Conservation (phyloP, 1,140 invertebrate species). For the Diploscapter pachys region DNA sequence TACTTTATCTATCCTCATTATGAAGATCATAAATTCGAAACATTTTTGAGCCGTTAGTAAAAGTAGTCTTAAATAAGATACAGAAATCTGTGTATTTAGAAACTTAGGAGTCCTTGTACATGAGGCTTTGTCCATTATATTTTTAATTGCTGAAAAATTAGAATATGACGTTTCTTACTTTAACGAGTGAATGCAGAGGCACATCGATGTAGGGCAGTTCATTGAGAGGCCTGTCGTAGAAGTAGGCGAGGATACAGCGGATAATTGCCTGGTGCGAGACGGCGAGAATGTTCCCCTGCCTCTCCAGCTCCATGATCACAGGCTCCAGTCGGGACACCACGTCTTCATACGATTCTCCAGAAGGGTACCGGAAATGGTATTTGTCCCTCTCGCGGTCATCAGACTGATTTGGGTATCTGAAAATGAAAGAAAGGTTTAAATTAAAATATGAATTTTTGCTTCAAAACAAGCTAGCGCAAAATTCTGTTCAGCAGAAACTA, state of each 20-base stretch:
- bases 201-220: constrained; percentile 89
- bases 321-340: constrained; percentile 89
- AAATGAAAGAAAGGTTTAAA: constrained; percentile 69
- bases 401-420: constrained; percentile 92
- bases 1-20: not conserved
- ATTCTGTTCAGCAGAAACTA: too few species aligned
- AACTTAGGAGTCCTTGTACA: too few species aligned
- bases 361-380: constrained; percentile 94
- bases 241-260: constrained; percentile 92
- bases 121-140: too few species aligned
- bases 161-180: too few species aligned
- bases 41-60: too few species aligned
- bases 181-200: constrained; percentile 93
- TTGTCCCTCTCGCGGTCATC: constrained; percentile 90
- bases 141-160: too few species aligned
- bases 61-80: too few species aligned
- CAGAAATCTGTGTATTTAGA: too few species aligned
- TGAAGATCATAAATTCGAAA: too few species aligned
- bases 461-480: too few species aligned
- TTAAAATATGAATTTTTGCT: too few species aligned
- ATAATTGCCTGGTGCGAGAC: constrained; percentile 96
- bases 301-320: constrained; percentile 96
- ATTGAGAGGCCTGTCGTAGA: constrained; percentile 81
- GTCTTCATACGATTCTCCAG: constrained; percentile 90
- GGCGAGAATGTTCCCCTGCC: constrained; percentile 89